These are phyloP conservation scores for Triplophysa siluroides DNA, from an alignment of 2,113 vertebrate species.

Conservation along the genomic window DNA sequence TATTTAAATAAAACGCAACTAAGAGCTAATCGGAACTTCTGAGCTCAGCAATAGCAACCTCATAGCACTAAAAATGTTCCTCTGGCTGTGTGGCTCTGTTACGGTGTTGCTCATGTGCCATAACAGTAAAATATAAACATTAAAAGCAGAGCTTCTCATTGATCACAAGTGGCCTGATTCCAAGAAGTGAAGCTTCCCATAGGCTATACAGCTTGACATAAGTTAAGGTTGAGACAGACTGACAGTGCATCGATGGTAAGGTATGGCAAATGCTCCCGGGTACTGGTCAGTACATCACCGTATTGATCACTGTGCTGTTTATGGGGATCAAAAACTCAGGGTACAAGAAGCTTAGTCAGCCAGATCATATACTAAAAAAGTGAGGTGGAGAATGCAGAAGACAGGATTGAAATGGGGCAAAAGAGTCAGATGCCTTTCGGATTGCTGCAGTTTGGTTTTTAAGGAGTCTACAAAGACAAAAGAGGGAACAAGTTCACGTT, in stretches of 20 bases:
- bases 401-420: not conserved
- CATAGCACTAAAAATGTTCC: too few species aligned
- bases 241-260: conserved; percentile 46
- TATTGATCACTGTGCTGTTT: conserved; percentile 51
- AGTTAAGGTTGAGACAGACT: conserved; percentile 23
- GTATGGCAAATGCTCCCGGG: conserved; percentile 36
- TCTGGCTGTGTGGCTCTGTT: not conserved
- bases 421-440: not conserved
- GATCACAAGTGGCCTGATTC: conserved; percentile 14
- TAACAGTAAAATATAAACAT: conserved; percentile 29
- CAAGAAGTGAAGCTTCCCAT: conserved; percentile 16
- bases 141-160: conserved; percentile 16
- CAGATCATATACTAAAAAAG: conserved; percentile 29
- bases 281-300: conserved; percentile 42
- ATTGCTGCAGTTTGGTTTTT: not conserved
- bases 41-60: too few species aligned
- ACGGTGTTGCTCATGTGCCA: not conserved
- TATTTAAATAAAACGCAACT: too few species aligned
- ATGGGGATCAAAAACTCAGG: conserved; percentile 28
- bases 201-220: conserved; percentile 35
- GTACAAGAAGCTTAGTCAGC: conserved; percentile 41
- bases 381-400: not conserved
- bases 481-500: too few species aligned
- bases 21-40: too few species aligned
- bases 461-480: too few species aligned